Evolutionary conservation across 2,113 vertebrate genomes (phyloP).

Genomic region (Oenanthe melanoleuca): DNA sequence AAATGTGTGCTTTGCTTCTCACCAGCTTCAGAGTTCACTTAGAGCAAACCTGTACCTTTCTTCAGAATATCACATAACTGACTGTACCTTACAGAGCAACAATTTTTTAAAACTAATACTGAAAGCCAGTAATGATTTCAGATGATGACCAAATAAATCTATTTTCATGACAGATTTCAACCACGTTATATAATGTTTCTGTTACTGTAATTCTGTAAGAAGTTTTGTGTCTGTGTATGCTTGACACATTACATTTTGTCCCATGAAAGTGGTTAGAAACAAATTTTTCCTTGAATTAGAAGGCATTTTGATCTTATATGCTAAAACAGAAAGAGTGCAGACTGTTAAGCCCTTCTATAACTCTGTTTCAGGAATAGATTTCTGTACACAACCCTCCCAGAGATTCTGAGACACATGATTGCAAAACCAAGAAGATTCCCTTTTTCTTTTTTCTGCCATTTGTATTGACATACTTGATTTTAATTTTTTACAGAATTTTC

Average conservation of each 20-base stretch:
- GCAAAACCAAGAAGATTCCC: not conserved
- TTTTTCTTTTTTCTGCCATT: accelerated
- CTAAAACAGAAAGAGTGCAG: not conserved
- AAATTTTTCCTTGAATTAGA: not conserved
- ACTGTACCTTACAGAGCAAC: not conserved
- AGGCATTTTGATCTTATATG: not conserved
- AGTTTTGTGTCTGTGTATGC: not conserved
- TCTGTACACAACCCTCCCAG: not conserved
- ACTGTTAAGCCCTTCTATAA: not conserved
- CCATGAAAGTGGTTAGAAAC: not conserved
- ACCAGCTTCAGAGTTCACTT: not conserved
- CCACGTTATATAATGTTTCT: not conserved
- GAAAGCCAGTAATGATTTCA: not conserved
- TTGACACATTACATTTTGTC: not conserved
- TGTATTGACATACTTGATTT: not conserved
- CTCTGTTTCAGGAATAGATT: not conserved
- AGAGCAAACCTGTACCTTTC: not conserved
- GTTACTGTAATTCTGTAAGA: not conserved
- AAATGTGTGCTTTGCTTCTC: not conserved
- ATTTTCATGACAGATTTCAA: not conserved
- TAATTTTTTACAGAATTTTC: not conserved
- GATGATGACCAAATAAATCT: not conserved
- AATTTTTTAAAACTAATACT: not conserved
- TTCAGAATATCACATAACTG: not conserved
- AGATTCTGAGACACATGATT: not conserved